Percentiles rank a stretch among this genome's conserved stretches.
Conservation (phyloP, 2,797 vertebrate species). For the Arrhamphus sclerolepis region DNA sequence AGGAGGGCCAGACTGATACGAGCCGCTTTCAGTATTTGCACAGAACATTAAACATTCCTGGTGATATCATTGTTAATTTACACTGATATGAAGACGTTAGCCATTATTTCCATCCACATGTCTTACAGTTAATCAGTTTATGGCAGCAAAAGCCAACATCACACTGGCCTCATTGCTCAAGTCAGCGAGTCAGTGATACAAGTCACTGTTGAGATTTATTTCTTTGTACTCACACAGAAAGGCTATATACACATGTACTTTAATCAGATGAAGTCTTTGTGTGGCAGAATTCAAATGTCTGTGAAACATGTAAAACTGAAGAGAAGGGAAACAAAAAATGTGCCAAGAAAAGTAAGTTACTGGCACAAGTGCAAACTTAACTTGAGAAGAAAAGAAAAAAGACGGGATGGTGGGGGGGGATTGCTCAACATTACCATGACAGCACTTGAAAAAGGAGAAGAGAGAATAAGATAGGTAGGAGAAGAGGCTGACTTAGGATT, state of each 20-base stretch:
- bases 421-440: no score
- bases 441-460: no score
- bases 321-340: constrained; percentile 10
- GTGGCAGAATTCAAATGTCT: background rate
- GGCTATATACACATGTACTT: background rate
- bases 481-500: no score
- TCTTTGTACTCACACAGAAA: background rate
- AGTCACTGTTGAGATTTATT: constrained; percentile 11
- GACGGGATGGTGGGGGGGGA: no score
- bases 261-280: background rate
- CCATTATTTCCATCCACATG: constrained; percentile 7
- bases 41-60: constrained; percentile 10
- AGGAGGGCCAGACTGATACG: constrained; percentile 27
- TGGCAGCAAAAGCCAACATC: constrained; percentile 18
- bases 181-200: no score
- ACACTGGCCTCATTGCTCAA: constrained; percentile 7
- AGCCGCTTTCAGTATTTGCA: constrained; percentile 18
- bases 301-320: background rate
- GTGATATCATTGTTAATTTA: constrained; percentile 34
- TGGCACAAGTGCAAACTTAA: constrained; percentile 4
- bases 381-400: background rate
- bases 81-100: constrained; percentile 2
- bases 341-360: constrained; percentile 3
- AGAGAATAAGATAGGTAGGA: no score
- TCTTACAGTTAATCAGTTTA: constrained; percentile 20